Evolutionary conservation across 2,888 invertebrate species (phyloP), one percentile per base, ranked within the genome.

Genomic region (Nymphalis c-album): DNA sequence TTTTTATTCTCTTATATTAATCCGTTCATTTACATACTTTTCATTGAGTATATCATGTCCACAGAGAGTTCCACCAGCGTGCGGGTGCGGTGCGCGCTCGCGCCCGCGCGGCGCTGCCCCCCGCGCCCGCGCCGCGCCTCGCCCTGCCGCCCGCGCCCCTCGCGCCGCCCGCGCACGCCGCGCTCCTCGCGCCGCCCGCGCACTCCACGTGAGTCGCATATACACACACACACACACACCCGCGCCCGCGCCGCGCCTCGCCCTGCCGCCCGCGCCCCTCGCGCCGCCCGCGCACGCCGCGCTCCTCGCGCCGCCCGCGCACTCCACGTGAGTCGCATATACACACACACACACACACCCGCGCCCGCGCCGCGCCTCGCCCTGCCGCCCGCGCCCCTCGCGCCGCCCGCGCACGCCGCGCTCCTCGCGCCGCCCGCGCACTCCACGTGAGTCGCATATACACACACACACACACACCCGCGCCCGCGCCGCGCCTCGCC

Each of bases 61-160:
- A 0, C 84, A 91, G 91, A 26, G 91, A 91, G 83, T 92, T 91
- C 83, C 88, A 91, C 47, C 73, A 78, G 64, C 86, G 85, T 20
- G 79, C 85, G 1, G 84, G 85, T 0, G 60, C 76, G 26, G n/a
- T 60, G 1, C 68, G 66, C 40, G 16, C 55, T 50, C 63, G 57
- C 57, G 58, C 67, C 17, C 71, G 64, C 46, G 68, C 50, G 5
- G 67, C 65, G 16, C 76, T 74, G 16, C 64, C 60, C 50, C 76
- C 77, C 31, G 69, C 68, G 67, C 64, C 72, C 72, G 68, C 51
- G 63, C 72, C 73, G 70, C 78, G 71, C 71, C 74, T 70, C 73
- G 81, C 84, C 2, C 76, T 80, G 67, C 78, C 82, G 67, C 72
- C 78, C 60, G 75, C 74, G 70, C 78, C 70, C 71, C 73, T 70